phyloP scores from a whole-genome alignment of 2,888 invertebrate genomes.

The Sipha maydis region DNA sequence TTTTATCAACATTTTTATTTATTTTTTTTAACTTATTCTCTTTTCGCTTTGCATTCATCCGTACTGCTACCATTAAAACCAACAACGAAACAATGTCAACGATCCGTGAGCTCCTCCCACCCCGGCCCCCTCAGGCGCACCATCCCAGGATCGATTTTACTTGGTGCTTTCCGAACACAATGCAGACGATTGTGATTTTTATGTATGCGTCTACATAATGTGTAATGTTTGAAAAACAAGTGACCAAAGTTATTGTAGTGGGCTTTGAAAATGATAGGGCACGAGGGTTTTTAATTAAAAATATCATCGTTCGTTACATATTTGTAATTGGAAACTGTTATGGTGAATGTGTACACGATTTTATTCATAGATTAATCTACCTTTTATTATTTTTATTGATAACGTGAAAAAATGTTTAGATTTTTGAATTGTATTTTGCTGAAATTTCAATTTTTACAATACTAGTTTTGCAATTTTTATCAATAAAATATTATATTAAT shows the following conservation, averaged over 20 bases:
- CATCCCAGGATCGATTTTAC: conserved; percentile 55
- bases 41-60: conserved; percentile 1
- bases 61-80: conserved; percentile 45
- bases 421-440: no score
- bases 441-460: no score
- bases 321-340: background rate
- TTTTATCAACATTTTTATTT: conserved; percentile 5
- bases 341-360: no score
- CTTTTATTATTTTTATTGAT: no score
- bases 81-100: conserved; percentile 55
- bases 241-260: background rate
- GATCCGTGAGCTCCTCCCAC: conserved; percentile 57
- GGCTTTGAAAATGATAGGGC: background rate
- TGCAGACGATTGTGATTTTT: conserved; percentile 21
- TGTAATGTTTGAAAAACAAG: background rate
- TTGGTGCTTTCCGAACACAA: conserved; percentile 33
- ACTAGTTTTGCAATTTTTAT: no score
- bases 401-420: no score
- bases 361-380: no score
- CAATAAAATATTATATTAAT: no score
- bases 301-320: background rate
- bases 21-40: conserved; percentile 35
- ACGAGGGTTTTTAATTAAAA: background rate
- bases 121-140: conserved; percentile 5
- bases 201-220: background rate